These are phyloP conservation scores for Agrochola litura DNA, from an alignment of 2,888 invertebrate genomes.

Conservation along the genomic window DNA sequence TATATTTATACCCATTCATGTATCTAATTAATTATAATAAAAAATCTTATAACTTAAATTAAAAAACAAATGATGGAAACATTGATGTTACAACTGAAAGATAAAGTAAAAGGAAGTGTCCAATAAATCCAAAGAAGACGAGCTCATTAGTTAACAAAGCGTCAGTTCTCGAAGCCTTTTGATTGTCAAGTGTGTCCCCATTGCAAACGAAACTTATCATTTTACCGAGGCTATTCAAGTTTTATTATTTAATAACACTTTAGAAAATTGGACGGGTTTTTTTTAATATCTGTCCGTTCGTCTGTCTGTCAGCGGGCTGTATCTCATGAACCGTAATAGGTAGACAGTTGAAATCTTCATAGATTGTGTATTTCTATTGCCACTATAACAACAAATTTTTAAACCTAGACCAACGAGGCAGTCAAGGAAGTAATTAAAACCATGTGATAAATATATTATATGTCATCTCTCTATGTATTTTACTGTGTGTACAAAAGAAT, in stretches of 20 bases:
- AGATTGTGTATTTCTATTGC: too few species aligned
- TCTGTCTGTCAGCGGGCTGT: too few species aligned
- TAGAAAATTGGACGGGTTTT: too few species aligned
- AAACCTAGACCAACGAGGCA: background rate
- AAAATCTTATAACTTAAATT: too few species aligned
- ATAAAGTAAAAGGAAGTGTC: background rate
- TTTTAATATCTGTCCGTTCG: too few species aligned
- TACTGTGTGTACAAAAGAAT: background rate
- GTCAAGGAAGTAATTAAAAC: slow-evolving; percentile 1
- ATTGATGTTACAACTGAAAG: background rate
- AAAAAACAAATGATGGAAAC: too few species aligned
- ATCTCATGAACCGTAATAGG: too few species aligned
- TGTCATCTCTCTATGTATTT: background rate
- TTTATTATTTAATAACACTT: background rate
- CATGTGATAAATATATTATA: background rate
- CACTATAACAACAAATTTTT: too few species aligned
- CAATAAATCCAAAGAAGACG: background rate
- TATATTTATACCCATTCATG: too few species aligned
- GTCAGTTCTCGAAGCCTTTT: slow-evolving; percentile 13
- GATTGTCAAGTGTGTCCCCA: slow-evolving; percentile 19
- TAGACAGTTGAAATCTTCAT: too few species aligned
- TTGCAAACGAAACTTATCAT: slow-evolving; percentile 12
- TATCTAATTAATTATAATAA: too few species aligned
- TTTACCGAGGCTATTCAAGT: slow-evolving; percentile 1
- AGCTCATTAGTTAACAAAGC: slow-evolving; percentile 16